Percentiles rank a stretch among this genome's conserved stretches.
Evolutionary conservation across 2,113 vertebrate genomes (phyloP).

Genomic region (Dasyornis broadbenti): DNA sequence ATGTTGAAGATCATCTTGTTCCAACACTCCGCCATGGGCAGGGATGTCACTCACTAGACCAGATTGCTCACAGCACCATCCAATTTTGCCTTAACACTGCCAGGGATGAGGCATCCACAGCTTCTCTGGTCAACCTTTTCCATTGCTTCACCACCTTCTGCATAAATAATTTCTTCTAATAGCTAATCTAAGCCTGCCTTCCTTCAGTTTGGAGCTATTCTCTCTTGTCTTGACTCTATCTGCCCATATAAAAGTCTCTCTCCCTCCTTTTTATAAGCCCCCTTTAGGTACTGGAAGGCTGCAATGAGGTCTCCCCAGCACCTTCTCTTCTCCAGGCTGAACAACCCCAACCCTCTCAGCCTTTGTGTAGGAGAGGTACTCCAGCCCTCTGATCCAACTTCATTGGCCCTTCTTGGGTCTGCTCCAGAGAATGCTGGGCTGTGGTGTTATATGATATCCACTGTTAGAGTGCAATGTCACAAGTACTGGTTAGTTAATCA

Average conservation of each 20-base stretch:
- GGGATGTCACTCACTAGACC: background rate
- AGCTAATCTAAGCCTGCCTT: background rate
- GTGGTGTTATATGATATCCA: background rate
- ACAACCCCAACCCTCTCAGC: background rate
- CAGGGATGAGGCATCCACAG: background rate
- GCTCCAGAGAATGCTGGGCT: background rate
- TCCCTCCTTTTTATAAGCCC: background rate
- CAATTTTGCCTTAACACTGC: background rate
- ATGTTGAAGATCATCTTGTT: background rate
- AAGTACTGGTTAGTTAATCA: background rate
- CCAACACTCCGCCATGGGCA: background rate
- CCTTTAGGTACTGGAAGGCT: background rate
- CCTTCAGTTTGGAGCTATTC: background rate
- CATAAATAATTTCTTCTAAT: background rate
- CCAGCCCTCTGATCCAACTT: background rate
- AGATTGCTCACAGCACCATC: background rate
- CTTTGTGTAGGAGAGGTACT: background rate
- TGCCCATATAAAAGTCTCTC: background rate
- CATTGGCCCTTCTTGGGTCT: background rate
- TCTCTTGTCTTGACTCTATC: background rate
- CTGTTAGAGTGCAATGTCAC: background rate
- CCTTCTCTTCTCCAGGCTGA: background rate
- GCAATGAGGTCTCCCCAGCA: background rate
- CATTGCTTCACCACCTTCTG: background rate
- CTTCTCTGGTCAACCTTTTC: background rate